These are phyloP conservation scores for Sinosuthora webbiana DNA, from an alignment of 2,113 vertebrate genomes.

Conservation along the genomic window DNA sequence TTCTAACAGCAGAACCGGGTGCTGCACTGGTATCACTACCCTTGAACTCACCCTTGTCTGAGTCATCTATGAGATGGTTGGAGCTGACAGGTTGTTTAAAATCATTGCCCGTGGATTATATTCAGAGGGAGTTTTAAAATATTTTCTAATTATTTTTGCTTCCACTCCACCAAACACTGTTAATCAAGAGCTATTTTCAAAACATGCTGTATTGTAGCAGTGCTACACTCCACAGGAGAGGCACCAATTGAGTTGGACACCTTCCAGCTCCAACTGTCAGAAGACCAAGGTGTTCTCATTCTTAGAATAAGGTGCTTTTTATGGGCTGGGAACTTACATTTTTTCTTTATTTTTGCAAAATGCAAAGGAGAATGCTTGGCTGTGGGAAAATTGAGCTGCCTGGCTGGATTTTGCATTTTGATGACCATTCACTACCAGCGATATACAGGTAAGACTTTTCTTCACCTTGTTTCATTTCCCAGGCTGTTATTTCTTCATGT, in stretches of 20 bases:
- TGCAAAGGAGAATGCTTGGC: not conserved
- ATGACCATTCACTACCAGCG: not conserved
- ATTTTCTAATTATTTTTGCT: conserved; percentile 67
- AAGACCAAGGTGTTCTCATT: not conserved
- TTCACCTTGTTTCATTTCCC: not conserved
- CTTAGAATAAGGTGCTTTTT: not conserved
- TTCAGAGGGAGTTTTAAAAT: conserved; percentile 43
- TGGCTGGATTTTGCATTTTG: not conserved
- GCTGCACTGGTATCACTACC: not conserved
- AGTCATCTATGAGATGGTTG: conserved; percentile 2
- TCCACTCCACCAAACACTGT: conserved; percentile 54
- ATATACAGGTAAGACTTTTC: not conserved
- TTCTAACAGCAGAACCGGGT: not conserved
- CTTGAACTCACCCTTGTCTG: conserved; percentile 12
- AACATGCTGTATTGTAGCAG: not conserved
- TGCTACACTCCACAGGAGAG: conserved; percentile 11
- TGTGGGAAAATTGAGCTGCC: not conserved
- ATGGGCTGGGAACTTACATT: not conserved
- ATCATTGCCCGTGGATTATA: conserved; percentile 4
- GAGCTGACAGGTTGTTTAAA: conserved; percentile 51
- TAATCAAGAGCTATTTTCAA: conserved; percentile 62
- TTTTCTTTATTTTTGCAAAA: not conserved
- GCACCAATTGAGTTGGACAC: not conserved
- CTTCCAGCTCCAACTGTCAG: conserved; percentile 22
- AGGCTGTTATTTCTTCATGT: not conserved